phyloP scores from a whole-genome alignment of 2,113 vertebrate genomes.

The Sceloporus undulatus region DNA sequence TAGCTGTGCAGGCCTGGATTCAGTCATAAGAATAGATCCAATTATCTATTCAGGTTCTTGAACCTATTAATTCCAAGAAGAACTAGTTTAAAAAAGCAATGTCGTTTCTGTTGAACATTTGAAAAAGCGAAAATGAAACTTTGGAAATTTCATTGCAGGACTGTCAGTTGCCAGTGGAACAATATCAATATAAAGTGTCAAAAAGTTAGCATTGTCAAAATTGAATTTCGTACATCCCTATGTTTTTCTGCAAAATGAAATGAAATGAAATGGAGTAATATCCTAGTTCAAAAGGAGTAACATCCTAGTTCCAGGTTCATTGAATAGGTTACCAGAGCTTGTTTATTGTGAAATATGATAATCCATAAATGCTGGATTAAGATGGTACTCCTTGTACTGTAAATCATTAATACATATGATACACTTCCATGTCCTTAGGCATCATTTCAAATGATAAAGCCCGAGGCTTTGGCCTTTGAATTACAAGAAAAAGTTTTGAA shows the following conservation, averaged over 20 bases:
- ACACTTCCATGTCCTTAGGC: no score
- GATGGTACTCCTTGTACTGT: no score
- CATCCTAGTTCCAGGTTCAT: no score
- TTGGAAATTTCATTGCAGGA: background rate
- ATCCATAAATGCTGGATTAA: no score
- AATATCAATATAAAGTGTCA: background rate
- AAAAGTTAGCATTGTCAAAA: background rate
- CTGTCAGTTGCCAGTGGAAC: background rate
- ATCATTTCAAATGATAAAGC: no score
- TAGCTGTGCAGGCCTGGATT: background rate
- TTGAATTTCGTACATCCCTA: background rate
- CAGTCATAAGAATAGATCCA: background rate
- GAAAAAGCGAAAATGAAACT: background rate
- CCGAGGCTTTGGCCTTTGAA: no score
- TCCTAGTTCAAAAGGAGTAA: no score
- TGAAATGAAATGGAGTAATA: background rate
- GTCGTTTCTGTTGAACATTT: constrained; percentile 1
- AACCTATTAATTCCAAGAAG: background rate
- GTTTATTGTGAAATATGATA: no score
- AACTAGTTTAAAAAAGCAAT: background rate
- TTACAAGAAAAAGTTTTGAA: no score
- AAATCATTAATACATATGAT: no score
- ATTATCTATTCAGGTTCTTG: background rate
- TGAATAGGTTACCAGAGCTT: no score
- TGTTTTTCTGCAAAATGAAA: background rate